Conservation (phyloP, 2,113 vertebrate species). For the Rhinopomastus cyanomelas region DNA sequence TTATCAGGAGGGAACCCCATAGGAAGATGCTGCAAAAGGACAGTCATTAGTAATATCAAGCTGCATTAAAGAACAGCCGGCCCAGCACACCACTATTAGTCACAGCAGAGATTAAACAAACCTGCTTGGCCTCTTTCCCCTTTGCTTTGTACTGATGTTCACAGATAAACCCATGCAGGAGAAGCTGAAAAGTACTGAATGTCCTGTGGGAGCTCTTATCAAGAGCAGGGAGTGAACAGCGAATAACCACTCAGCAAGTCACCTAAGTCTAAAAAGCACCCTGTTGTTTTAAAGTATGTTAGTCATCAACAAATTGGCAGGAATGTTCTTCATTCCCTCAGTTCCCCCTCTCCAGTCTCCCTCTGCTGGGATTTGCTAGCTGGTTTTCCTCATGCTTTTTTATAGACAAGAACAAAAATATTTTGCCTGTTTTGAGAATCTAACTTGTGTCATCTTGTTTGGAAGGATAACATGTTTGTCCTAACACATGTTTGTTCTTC, state of each 20-base stretch:
- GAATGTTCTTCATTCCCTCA: background rate
- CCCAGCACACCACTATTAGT: slow-evolving; percentile 36
- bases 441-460: background rate
- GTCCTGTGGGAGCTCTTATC: slow-evolving; percentile 66
- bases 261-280: slow-evolving; percentile 35
- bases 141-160: slow-evolving; percentile 47
- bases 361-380: background rate
- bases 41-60: background rate
- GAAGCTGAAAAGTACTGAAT: slow-evolving; percentile 58
- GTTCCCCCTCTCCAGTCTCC: background rate
- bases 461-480: background rate
- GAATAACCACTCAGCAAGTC: slow-evolving; percentile 48
- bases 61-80: background rate
- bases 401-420: background rate
- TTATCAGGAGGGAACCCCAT: background rate
- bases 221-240: background rate
- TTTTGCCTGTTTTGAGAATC: background rate
- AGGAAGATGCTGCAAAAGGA: background rate
- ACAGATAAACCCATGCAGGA: slow-evolving; percentile 40
- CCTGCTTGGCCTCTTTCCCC: slow-evolving; percentile 57
- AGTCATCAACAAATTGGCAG: slow-evolving; percentile 26
- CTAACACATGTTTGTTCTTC: background rate
- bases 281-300: slow-evolving; percentile 1
- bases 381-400: background rate
- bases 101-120: slow-evolving; percentile 60